These are phyloP conservation scores for Drosophila bunnanda DNA, from an alignment of 2,888 invertebrate genomes.

Conservation along the genomic window DNA sequence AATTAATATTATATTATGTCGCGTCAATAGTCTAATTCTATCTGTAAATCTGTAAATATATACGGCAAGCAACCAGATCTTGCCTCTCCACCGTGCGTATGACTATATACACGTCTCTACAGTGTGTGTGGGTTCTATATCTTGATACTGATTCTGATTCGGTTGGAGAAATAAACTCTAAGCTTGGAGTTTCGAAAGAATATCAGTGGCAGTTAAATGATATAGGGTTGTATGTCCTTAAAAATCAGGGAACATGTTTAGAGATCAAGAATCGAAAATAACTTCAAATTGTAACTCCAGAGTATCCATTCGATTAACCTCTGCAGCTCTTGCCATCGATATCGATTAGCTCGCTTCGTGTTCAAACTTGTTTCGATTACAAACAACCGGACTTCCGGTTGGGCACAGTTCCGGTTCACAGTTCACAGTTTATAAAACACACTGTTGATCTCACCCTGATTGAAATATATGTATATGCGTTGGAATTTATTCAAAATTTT, in stretches of 20 bases:
- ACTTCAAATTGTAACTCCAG: background rate
- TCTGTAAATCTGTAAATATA: constrained; percentile 37
- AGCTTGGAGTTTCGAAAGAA: background rate
- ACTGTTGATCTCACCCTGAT: background rate
- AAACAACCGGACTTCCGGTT: background rate
- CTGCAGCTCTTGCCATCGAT: background rate
- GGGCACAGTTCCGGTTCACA: background rate
- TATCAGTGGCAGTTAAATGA: constrained; percentile 28
- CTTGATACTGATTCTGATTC: constrained; percentile 4
- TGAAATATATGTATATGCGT: background rate
- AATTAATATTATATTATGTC: constrained; percentile 43
- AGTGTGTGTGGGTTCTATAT: constrained; percentile 9
- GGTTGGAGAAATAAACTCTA: background rate
- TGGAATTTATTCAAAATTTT: background rate
- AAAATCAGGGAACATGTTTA: background rate
- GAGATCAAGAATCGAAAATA: too few species aligned
- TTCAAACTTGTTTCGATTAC: background rate
- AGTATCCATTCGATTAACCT: background rate
- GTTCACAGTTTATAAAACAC: constrained; percentile 1
- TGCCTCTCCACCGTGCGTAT: background rate
- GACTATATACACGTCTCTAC: constrained; percentile 28
- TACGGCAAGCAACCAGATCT: constrained; percentile 8
- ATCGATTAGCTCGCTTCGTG: background rate
- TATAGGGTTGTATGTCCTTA: background rate
- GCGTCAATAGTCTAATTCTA: constrained; percentile 15